Base-by-base conservation (phyloP, 2,888 invertebrate genomes). In the Pristionchus fissidentatus region DNA sequence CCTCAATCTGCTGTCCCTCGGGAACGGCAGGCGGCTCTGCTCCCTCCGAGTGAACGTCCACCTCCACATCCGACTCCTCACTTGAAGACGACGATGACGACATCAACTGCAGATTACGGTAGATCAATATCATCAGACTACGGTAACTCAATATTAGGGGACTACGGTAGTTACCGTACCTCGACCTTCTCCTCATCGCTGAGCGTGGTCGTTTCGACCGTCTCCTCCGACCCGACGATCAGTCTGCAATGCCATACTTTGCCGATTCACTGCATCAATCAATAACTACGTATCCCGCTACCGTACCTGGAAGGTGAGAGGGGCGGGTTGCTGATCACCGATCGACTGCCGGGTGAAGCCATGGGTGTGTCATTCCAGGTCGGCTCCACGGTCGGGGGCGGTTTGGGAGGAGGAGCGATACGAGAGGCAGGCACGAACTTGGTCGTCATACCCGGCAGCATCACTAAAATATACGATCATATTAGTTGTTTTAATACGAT, bases 21-120 rank as follows among this genome's bases (percentile, higher is more conserved):
- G n/a, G n/a, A n/a, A n/a, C n/a, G n/a, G 35, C 62, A 10, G 62
- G 62, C 35, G 62, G 62, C 29, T 35, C 0, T 10, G 13, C 62
- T 8, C 10, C 57, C 32, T 13, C 32, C 32, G 62, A 62, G 62
- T 62, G 32, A n/a, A 62, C 35, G n/a, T 62, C 62, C 66, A 66
- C 66, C 10, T 38, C 66, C 10, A 66, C n/a, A 19, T 66, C 66
- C 66, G 66, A 66, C n/a, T 66, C 66, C 4, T 66, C 66, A n/a
- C 66, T 66, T 35, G 22, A 22, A 13, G 32, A 38, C 22, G 66
- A 35, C 15, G 66, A 66, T 0, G 66, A 66, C 15, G 22, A 7
- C 22, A 38, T n/a, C 38, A 41, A 19, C 66, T 66, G 41, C 3
- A 66, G n/a, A 57, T 57, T 57, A 3, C 57, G 57, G n/a, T 57